Base-by-base conservation (phyloP, 2,888 invertebrate genomes). In the Brachypalpus laphriformis region DNA sequence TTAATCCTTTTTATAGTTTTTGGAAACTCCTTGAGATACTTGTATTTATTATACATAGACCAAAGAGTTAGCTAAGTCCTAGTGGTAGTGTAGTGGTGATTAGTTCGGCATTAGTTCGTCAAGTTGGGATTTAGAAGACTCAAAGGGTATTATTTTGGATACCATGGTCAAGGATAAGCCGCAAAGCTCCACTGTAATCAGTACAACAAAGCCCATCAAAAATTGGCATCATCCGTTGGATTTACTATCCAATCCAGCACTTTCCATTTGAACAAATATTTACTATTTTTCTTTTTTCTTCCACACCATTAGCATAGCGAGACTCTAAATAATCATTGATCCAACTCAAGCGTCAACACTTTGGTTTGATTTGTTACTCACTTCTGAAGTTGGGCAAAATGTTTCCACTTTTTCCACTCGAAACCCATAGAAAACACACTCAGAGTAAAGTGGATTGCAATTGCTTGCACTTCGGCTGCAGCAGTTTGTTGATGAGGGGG, bases 371-470 rank as follows among this genome's bases (percentile, higher is more conserved):
- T 68, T 54, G 18, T 25, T 66, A 40, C 25, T 11, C 37, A 1
- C 37, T 16, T 22, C 1, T 37, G 16, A 37, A 51, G 34, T 51
- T 51, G 9, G 22, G 18, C 7, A 14, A 25, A 11, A 40, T 5
- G 40, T 57, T 45, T 45, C 14, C 16, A 11, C 25, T 54, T 40
- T 22, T 31, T 56, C 14, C 70, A 57, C 70, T 57, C 20, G 22
- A 25, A 71, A 59, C 47, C 54, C 18, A 18, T 28, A n/a, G 54
- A 56, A 42, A 42, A 40, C 28, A 34, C 45, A 34, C 71, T 71
- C 71, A 20, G 6, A 28, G 4, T 25, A 16, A 71, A 71, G 59
- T 57, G 49, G 47, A 47, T 37, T 71, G 47, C 57, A 71, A 71
- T 71, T 71, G 57, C 37, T 71, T 71, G 37, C 34, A 47, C 34